Evolutionary conservation across 2,888 invertebrate species (phyloP).

Genomic region (Tanytarsus gracilentus): DNA sequence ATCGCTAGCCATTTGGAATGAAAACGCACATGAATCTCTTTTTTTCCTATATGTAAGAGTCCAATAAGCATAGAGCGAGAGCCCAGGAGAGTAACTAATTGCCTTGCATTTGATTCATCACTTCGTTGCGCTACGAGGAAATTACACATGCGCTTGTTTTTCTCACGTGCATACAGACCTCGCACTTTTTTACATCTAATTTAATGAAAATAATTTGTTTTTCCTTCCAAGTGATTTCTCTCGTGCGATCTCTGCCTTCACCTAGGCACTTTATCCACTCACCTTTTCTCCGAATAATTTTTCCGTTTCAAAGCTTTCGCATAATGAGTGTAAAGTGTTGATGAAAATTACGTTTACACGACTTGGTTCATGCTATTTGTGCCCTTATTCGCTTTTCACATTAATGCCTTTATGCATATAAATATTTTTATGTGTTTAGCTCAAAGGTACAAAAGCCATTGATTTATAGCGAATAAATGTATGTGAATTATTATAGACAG

Average conservation of each 20-base stretch:
- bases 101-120: not conserved
- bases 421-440: not conserved
- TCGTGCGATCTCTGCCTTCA: too few species aligned
- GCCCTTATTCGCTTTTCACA: not conserved
- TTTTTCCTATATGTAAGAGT: not conserved
- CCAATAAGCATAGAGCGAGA: not conserved
- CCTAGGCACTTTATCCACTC: too few species aligned
- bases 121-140: too few species aligned
- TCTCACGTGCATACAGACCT: too few species aligned
- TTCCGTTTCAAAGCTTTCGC: constrained; percentile 14
- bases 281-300: too few species aligned
- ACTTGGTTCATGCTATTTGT: not conserved
- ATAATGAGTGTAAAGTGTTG: constrained; percentile 6
- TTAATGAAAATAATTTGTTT: constrained; percentile 29
- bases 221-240: not conserved
- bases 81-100: not conserved
- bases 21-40: not conserved
- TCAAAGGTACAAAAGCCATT: not conserved
- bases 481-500: too few species aligned
- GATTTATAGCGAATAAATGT: constrained; percentile 20
- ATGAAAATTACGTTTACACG: constrained; percentile 21
- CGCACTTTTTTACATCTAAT: too few species aligned
- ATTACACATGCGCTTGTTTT: not conserved
- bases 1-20: not conserved
- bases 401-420: not conserved